Evolutionary conservation across 2,888 invertebrate genomes (phyloP).

Genomic region (Drosophila antonietae): DNA sequence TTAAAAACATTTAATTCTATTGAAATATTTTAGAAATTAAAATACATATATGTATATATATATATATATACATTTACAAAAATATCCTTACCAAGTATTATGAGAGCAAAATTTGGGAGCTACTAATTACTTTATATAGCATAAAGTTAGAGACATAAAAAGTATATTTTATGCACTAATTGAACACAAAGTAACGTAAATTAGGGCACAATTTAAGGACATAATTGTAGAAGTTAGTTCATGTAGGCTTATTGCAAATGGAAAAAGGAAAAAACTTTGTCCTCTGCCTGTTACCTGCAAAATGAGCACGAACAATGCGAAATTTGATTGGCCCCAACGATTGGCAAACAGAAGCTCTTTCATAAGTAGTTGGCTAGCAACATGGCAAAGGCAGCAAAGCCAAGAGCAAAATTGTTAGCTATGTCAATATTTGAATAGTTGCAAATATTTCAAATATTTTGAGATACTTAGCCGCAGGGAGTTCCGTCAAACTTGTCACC

Average conservation of each 20-base stretch:
- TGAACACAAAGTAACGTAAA: slow-evolving; percentile 28
- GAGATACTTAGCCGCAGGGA: slow-evolving; percentile 51
- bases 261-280: slow-evolving; percentile 38
- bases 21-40: too few relatives aligned
- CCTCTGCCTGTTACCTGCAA: slow-evolving; percentile 30
- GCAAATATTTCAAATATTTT: slow-evolving; percentile 70
- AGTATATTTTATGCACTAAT: slow-evolving; percentile 2
- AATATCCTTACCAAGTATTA: slow-evolving; percentile 44
- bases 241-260: slow-evolving; percentile 23
- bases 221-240: slow-evolving; percentile 17
- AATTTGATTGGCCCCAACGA: slow-evolving; percentile 54
- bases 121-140: slow-evolving; percentile 1
- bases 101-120: not conserved
- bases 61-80: not conserved
- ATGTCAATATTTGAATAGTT: slow-evolving; percentile 66
- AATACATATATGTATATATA: not conserved
- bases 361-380: slow-evolving; percentile 14
- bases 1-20: too few relatives aligned
- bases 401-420: slow-evolving; percentile 50
- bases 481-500: slow-evolving; percentile 64
- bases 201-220: slow-evolving; percentile 23
- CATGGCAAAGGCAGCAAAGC: slow-evolving; percentile 12
- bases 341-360: slow-evolving; percentile 57
- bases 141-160: not conserved
- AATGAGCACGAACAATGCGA: slow-evolving; percentile 42